A percentile compares a stretch with the other conserved stretches of the same genome.
phyloP scores from a whole-genome alignment of 2,797 vertebrate species.

The Buceros bicornis region DNA sequence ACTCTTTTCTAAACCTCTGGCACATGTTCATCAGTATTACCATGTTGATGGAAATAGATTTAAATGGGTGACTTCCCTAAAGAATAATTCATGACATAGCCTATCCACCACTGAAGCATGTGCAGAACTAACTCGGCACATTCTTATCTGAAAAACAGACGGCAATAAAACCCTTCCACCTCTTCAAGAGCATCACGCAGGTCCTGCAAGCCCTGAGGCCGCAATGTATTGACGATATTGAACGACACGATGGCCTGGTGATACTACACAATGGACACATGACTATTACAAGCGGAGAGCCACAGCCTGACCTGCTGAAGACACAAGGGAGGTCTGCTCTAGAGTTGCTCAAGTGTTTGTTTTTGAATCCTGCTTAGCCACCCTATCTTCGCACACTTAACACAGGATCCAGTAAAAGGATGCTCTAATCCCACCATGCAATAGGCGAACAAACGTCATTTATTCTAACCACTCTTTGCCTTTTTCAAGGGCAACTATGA shows the following conservation, averaged over 20 bases:
- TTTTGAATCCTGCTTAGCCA: background rate
- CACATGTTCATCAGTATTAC: background rate
- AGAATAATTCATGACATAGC: background rate
- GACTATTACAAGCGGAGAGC: background rate
- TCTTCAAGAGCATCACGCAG: background rate
- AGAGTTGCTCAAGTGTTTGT: background rate
- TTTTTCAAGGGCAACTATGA: background rate
- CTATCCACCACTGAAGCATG: background rate
- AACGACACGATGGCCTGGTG: accelerated
- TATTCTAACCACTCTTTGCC: background rate
- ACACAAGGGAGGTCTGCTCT: background rate
- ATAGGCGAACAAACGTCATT: background rate
- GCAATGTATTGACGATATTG: background rate
- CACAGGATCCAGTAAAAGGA: background rate
- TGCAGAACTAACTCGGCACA: background rate
- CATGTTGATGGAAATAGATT: background rate
- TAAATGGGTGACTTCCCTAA: background rate
- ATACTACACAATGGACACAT: background rate
- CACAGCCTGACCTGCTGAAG: background rate
- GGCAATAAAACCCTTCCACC: background rate
- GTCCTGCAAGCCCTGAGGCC: background rate
- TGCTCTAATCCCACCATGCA: background rate
- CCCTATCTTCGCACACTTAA: background rate
- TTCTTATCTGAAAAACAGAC: background rate
- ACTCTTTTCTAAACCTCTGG: background rate